Evolutionary conservation across 2,888 invertebrate species (phyloP).

Genomic region (Nomada fucata): DNA sequence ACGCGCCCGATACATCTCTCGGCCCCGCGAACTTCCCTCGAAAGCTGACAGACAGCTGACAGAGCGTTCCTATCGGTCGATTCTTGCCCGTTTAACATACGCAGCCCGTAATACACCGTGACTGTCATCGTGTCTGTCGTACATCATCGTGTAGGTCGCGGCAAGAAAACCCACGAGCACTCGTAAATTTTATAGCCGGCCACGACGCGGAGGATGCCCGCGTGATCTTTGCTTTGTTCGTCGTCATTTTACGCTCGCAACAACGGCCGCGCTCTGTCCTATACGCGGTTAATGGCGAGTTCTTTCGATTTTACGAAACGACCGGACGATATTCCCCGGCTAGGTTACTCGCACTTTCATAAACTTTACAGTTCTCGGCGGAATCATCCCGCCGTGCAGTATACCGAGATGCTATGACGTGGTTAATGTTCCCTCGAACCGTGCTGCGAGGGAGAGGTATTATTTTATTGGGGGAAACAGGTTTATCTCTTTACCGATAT

Average conservation of each 20-base stretch:
- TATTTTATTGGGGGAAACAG: conserved; percentile 5
- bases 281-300: conserved; percentile 1
- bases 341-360: neutral
- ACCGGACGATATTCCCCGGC: neutral
- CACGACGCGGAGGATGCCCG: conserved; percentile 4
- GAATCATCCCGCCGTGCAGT: neutral
- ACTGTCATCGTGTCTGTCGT: conserved; percentile 67
- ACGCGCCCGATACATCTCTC: conserved; percentile 51
- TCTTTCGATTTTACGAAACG: conserved; percentile 23
- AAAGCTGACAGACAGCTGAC: conserved; percentile 60
- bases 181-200: conserved; percentile 67
- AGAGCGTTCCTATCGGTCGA: conserved; percentile 45
- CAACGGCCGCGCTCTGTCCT: conserved; percentile 4
- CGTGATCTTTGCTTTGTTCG: conserved; percentile 1
- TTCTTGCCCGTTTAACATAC: conserved; percentile 57
- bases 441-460: neutral
- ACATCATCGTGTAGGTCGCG: conserved; percentile 61
- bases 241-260: conserved; percentile 15
- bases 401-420: neutral
- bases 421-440: conserved; percentile 6
- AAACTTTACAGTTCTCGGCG: conserved; percentile 5
- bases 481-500: conserved; percentile 6
- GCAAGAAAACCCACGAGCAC: conserved; percentile 49
- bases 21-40: conserved; percentile 47
- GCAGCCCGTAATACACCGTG: conserved; percentile 63